Evolutionary conservation across 2,888 invertebrate genomes (phyloP).

Genomic region (Torymus auratus): DNA sequence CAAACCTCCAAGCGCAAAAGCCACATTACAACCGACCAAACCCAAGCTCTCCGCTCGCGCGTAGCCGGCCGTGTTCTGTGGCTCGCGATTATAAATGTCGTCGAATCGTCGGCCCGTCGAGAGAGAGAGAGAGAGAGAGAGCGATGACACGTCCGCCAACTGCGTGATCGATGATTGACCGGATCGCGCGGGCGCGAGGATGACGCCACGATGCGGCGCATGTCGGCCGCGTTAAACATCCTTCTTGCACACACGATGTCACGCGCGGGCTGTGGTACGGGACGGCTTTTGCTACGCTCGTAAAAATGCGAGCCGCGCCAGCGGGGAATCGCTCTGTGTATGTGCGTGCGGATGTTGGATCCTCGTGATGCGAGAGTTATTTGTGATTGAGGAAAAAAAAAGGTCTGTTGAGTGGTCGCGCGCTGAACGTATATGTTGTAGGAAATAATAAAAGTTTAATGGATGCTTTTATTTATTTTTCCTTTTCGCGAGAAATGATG

Average conservation of each 20-base stretch:
- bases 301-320: too few species aligned
- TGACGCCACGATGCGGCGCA: not conserved
- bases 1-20: not conserved
- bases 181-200: conserved; percentile 1
- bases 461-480: too few species aligned
- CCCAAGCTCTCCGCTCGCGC: too few species aligned
- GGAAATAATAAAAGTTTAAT: too few species aligned
- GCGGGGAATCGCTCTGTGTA: too few species aligned
- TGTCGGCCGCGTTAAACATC: conserved; percentile 35
- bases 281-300: not conserved
- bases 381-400: too few species aligned
- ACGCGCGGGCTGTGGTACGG: not conserved
- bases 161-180: conserved; percentile 53
- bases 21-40: too few species aligned
- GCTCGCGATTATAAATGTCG: conserved; percentile 46
- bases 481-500: too few species aligned
- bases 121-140: too few species aligned
- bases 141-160: too few species aligned
- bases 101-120: not conserved
- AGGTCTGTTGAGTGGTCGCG: too few species aligned
- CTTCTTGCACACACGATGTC: conserved; percentile 39
- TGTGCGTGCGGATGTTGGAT: not conserved
- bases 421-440: too few species aligned
- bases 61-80: not conserved
- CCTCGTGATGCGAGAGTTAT: not conserved